phyloP scores from a whole-genome alignment of 2,797 vertebrate genomes.

The Liasis olivaceus region DNA sequence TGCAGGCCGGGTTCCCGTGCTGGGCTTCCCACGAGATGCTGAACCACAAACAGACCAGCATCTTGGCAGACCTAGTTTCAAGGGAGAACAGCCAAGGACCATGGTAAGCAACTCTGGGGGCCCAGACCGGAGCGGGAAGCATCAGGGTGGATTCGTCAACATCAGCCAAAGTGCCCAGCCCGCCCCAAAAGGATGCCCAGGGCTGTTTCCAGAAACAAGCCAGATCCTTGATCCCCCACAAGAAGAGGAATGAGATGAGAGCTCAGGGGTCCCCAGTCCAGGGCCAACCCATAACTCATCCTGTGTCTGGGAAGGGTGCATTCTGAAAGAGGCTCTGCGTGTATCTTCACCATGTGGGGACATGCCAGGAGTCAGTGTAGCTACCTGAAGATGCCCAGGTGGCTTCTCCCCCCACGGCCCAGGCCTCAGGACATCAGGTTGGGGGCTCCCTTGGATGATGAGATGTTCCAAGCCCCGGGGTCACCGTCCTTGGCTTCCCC shows the following conservation, averaged over 20 bases:
- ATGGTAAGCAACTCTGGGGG: not conserved
- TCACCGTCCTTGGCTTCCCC: not conserved
- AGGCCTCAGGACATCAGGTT: not conserved
- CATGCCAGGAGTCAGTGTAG: not conserved
- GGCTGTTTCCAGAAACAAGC: not conserved
- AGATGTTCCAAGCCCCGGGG: not conserved
- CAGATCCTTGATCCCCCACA: not conserved
- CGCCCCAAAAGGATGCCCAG: not conserved
- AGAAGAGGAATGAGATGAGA: not conserved
- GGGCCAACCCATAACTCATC: not conserved
- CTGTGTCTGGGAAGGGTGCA: not conserved
- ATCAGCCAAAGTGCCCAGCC: not conserved
- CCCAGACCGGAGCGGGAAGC: no score
- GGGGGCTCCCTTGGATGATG: not conserved
- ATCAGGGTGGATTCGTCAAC: not conserved
- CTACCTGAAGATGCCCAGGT: not conserved
- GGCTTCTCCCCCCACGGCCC: not conserved
- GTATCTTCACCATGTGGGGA: not conserved
- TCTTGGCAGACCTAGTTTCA: not conserved
- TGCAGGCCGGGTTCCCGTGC: not conserved
- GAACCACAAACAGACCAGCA: not conserved
- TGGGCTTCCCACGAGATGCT: not conserved
- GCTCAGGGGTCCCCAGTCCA: not conserved
- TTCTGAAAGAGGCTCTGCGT: not conserved
- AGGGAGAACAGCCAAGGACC: not conserved